Evolutionary conservation across 2,888 invertebrate species (phyloP).

Genomic region (Acrobasis repandana): DNA sequence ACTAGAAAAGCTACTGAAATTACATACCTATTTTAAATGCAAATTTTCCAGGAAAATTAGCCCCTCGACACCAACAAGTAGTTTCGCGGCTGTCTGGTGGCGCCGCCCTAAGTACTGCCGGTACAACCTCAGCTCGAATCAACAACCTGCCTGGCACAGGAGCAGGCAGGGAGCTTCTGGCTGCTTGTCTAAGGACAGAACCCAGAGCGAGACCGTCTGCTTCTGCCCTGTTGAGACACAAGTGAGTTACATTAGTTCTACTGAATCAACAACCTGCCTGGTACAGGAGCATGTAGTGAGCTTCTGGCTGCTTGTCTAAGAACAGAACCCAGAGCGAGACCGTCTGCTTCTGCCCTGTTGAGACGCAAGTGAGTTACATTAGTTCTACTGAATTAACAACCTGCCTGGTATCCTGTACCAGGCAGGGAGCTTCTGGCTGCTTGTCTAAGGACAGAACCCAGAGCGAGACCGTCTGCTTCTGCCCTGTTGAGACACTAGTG

Average conservation of each 20-base stretch:
- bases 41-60: constrained; percentile 61
- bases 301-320: too few relatives aligned
- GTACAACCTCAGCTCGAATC: constrained; percentile 38
- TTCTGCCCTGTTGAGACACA: constrained; percentile 85
- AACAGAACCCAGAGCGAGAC: constrained; percentile 65
- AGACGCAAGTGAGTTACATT: constrained; percentile 76
- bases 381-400: constrained; percentile 17
- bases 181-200: constrained; percentile 83
- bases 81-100: constrained; percentile 68
- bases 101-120: constrained; percentile 52
- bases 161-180: constrained; percentile 74
- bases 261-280: constrained; percentile 44
- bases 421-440: constrained; percentile 80
- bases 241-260: constrained; percentile 43
- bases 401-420: constrained; percentile 60
- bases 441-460: constrained; percentile 85
- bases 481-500: constrained; percentile 85
- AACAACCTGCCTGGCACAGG: constrained; percentile 53
- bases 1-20: not conserved
- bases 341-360: constrained; percentile 84
- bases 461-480: constrained; percentile 83
- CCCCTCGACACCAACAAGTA: constrained; percentile 74
- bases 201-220: constrained; percentile 85
- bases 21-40: too few relatives aligned
- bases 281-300: constrained; percentile 38